Base-by-base conservation (phyloP, 2,797 vertebrate species). In the Staurois parvus region DNA sequence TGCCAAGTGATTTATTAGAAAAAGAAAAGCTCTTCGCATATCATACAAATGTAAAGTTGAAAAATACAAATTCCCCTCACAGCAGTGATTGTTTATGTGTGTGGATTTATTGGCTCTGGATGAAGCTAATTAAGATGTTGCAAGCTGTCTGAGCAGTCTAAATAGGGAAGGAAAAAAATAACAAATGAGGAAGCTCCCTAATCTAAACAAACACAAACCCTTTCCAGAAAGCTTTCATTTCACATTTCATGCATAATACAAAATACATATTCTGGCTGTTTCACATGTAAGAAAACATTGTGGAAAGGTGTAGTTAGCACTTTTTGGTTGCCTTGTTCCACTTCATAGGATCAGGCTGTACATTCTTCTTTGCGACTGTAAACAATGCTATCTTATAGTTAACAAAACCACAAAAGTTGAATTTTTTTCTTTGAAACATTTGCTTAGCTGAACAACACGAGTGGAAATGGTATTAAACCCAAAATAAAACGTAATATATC, bases 51-150 rank as follows among this genome's bases (percentile, higher is more conserved):
- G 56, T 40, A 83, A 26, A 64, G 19, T 9, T 34, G 40, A 26
- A 72, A n/a, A 30, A 42, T 77, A 45, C 30, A 30, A n/a, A 28
- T 78, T 37, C 32, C n/a, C 64, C 12, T 40, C n/a, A 62, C 67
- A 64, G 48, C 69, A 79, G 56, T 45, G 28, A 56, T 30, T 64
- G 37, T 73, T 85, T 79, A 28, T 26, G 79, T 76, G 56, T 32
- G 56, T 6, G 66, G 59, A 69, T 56, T 75, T 84, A 64, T 62
- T 85, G 70, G n/a, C 21, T 21, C 68, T 32, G 56, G 70, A 79
- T 84, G 37, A 56, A 42, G 76, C 56, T 40, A 73, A 79, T 85
- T 79, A 85, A 75, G 70, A 80, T 80, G 77, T 29, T 75, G 40
- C 59, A 68, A 37, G 72, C 59, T 67, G n/a, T 68, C 30, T 26